Evolutionary conservation across 2,888 invertebrate species (phyloP).

Genomic region (Vandiemenella viatica): DNA sequence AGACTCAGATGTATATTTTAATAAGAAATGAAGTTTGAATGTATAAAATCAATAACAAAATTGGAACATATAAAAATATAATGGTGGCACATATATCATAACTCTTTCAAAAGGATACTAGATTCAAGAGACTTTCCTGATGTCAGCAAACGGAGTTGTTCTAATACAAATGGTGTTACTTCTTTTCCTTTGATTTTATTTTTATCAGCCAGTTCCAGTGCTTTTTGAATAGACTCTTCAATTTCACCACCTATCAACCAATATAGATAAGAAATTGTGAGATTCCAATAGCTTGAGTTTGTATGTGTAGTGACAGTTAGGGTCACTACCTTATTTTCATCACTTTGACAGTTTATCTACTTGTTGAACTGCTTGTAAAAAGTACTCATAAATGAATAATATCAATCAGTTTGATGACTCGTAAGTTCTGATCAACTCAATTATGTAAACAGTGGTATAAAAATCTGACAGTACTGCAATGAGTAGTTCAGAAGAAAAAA

Average conservation of each 20-base stretch:
- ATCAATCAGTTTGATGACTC: too few species aligned
- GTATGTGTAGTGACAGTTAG: background rate
- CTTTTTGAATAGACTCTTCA: slow-evolving; percentile 52
- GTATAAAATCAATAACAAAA: too few species aligned
- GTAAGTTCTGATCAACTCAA: too few species aligned
- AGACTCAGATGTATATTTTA: too few species aligned
- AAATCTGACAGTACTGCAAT: too few species aligned
- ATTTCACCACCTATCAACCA: slow-evolving; percentile 28
- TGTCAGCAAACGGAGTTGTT: slow-evolving; percentile 63
- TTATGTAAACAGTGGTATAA: too few species aligned
- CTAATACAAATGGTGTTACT: slow-evolving; percentile 82
- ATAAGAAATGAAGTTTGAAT: too few species aligned
- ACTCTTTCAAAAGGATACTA: slow-evolving; percentile 66
- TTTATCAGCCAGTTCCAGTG: slow-evolving; percentile 43
- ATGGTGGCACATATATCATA: too few species aligned
- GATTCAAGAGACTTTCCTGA: slow-evolving; percentile 64
- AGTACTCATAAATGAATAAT: background rate
- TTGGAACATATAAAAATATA: too few species aligned
- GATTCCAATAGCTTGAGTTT: background rate
- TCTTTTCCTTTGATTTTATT: slow-evolving; percentile 62
- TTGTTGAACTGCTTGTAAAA: background rate
- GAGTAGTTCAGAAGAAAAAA: too few species aligned
- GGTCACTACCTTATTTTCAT: background rate
- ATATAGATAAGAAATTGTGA: background rate
- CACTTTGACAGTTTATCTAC: background rate